A percentile compares a stretch with the other conserved stretches of the same genome.
Conservation (phyloP, 1,140 invertebrate genomes). For the Ceratina australensis region DNA sequence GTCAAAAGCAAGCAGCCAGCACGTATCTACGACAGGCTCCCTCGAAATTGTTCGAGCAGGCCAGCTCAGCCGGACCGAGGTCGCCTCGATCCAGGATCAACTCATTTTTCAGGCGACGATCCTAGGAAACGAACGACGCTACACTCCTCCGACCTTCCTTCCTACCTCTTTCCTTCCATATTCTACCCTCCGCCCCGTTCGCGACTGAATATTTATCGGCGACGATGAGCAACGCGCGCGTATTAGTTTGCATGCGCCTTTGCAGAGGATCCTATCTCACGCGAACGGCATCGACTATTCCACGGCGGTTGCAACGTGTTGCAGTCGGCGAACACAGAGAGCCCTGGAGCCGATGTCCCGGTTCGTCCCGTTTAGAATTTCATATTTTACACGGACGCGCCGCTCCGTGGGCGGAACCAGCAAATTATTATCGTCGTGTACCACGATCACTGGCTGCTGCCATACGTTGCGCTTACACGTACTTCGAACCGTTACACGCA, state of each 20-base stretch:
- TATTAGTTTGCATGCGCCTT: conserved; percentile 37
- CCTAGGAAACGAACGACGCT: conserved; percentile 22
- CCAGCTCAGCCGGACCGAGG: not conserved
- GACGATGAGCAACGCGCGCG: conserved; percentile 27
- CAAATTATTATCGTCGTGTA: conserved; percentile 27
- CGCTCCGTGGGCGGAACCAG: not conserved
- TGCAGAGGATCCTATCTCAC: not conserved
- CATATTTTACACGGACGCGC: conserved; percentile 42
- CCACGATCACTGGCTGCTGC: not conserved
- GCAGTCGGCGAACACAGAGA: conserved; percentile 22
- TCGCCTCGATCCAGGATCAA: conserved; percentile 35
- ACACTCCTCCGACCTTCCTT: conserved; percentile 13
- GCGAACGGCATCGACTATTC: conserved; percentile 23
- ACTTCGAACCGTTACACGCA: not conserved
- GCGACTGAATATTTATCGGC: conserved; percentile 47
- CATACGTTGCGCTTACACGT: not conserved
- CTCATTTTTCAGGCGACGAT: conserved; percentile 46
- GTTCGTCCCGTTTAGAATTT: conserved; percentile 36
- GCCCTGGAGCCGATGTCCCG: not conserved
- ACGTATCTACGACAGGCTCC: conserved; percentile 46
- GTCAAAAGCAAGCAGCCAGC: conserved; percentile 59
- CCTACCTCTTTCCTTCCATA: not conserved
- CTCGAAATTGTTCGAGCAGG: conserved; percentile 39
- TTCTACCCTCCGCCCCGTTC: not conserved
- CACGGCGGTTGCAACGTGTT: conserved; percentile 24